Base-by-base conservation (phyloP, 2,797 vertebrate genomes). In the Cichlasoma orientale region DNA sequence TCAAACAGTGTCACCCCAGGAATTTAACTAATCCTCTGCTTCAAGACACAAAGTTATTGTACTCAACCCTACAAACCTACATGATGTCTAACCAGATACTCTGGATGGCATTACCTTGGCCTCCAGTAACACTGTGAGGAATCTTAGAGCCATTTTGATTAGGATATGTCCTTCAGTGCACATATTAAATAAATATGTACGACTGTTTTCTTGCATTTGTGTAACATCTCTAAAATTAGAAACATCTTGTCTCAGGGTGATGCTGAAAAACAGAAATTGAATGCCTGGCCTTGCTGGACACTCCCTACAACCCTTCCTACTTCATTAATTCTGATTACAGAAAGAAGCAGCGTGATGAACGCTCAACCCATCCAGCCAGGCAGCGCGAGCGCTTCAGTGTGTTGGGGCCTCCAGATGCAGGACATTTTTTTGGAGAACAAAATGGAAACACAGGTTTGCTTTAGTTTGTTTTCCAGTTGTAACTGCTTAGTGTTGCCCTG, bases 1-100 rank as follows among this genome's bases (percentile, higher is more conserved):
- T 10, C 66, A 77, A 56, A 73, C 5, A n/a, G 74, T 70, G 18
- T 77, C 66, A 33, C 75, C 56, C 68, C 78, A 76, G 10, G 68
- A 58, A 3, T 86, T 70, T 11, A 70, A 38, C 78, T 71, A 85
- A 1, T 16, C 10, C 3, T 36, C 0, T 1, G 4, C 1, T 19
- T 2, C 4, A 63, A 63, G 59, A 41, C 59, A 19, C 7, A 63
- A 33, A 33, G n/a, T 61, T 4, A 61, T 41, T 61, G 33, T 41
- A 36, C 13, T 41, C 58, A 61, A 33, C 12, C 7, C n/a, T 41
- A 61, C 38, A 61, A 61, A 41, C 5, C 13, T 3, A 61, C 38
- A 16, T 41, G 13, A 33, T 61, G 33, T 61, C n/a, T 61, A 61
- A 61, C 38, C 58, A 61, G 33, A 61, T 13, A 12, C 21, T 23